Conservation (phyloP, 2,113 vertebrate species). For the Catagonus wagneri region DNA sequence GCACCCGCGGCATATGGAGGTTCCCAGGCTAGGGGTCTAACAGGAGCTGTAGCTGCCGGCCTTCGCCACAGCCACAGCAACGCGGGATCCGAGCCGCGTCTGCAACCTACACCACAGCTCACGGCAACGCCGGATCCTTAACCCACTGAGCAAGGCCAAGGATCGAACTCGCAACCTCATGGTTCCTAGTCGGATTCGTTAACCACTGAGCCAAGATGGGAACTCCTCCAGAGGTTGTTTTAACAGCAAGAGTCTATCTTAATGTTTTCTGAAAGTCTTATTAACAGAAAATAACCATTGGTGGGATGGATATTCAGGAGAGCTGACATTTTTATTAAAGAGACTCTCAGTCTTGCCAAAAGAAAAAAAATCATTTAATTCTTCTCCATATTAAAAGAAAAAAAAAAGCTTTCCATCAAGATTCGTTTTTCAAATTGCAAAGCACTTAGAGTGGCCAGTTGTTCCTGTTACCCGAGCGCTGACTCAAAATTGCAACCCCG, state of each 20-base stretch:
- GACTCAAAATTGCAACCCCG: constrained; percentile 74
- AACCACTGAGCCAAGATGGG: no score
- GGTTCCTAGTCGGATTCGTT: no score
- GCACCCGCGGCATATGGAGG: no score
- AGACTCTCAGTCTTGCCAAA: not conserved
- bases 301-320: constrained; percentile 5
- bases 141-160: no score
- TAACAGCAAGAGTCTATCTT: constrained; percentile 72
- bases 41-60: no score
- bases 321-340: constrained; percentile 54
- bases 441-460: constrained; percentile 63
- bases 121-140: no score
- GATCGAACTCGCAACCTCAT: no score
- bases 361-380: constrained; percentile 44
- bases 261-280: constrained; percentile 78
- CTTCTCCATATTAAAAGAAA: constrained; percentile 51
- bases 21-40: no score
- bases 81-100: no score
- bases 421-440: constrained; percentile 74
- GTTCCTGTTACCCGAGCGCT: constrained; percentile 70
- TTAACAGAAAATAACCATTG: constrained; percentile 69
- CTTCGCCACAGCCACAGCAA: no score
- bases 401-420: constrained; percentile 25
- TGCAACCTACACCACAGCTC: no score
- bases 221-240: no score